A percentile compares a stretch with the other conserved stretches of the same genome.
Evolutionary conservation across 2,113 vertebrate genomes (phyloP).

Genomic region (Chaetodon auriga): DNA sequence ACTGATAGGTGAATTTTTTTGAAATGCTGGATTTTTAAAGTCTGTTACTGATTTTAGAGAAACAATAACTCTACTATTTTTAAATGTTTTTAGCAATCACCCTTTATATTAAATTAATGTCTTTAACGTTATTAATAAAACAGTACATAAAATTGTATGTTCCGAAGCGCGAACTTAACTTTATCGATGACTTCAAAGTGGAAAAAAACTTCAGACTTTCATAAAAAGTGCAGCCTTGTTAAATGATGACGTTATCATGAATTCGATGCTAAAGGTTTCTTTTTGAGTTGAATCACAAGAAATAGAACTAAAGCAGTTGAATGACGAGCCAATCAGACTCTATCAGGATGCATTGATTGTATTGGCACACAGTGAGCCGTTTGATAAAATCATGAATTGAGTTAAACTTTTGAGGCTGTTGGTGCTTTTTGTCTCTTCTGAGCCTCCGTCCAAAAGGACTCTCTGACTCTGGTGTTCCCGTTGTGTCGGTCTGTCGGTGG

Average conservation of each 20-base stretch:
- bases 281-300: too few relatives aligned
- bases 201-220: not conserved
- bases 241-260: too few relatives aligned
- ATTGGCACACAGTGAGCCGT: too few relatives aligned
- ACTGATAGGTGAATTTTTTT: not conserved
- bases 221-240: not conserved
- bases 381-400: not conserved
- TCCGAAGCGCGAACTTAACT: too few relatives aligned
- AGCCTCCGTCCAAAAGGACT: conserved; percentile 7
- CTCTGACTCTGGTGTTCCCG: not conserved
- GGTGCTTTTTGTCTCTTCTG: conserved; percentile 21
- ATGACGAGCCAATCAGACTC: not conserved
- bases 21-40: not conserved
- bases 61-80: too few relatives aligned
- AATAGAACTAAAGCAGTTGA: not conserved
- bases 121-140: too few relatives aligned
- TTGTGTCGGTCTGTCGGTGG: not conserved
- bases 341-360: not conserved
- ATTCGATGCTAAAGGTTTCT: too few relatives aligned
- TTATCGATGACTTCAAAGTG: not conserved
- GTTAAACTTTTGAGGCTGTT: not conserved
- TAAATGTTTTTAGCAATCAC: too few relatives aligned
- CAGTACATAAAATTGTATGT: too few relatives aligned
- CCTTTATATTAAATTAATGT: too few relatives aligned
- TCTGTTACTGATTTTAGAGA: too few relatives aligned